phyloP scores from a whole-genome alignment of 2,888 invertebrate species.

The Drosophila nr. fundita region DNA sequence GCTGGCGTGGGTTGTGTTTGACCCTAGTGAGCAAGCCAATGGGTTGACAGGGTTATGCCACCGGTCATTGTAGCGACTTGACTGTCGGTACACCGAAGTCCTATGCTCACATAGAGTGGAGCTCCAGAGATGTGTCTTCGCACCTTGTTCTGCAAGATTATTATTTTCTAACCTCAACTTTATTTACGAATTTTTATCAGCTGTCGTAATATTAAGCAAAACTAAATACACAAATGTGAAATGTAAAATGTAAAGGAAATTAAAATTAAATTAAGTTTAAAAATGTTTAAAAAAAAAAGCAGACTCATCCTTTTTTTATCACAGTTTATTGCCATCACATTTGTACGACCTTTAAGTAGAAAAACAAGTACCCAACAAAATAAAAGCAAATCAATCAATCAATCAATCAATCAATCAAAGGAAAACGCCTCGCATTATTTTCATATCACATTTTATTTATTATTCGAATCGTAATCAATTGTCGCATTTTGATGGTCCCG shows the following conservation, averaged over 20 bases:
- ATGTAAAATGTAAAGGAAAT: not conserved
- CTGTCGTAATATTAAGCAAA: not conserved
- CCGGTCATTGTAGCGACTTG: too few species aligned
- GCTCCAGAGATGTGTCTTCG: too few species aligned
- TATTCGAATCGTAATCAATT: slow-evolving; percentile 55
- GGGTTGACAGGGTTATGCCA: too few species aligned
- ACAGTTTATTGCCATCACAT: not conserved
- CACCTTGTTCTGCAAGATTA: not conserved
- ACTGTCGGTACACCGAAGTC: too few species aligned
- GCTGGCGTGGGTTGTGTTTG: too few species aligned
- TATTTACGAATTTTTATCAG: not conserved
- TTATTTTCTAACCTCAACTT: not conserved
- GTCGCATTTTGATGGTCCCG: slow-evolving; percentile 34
- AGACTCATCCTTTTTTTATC: not conserved
- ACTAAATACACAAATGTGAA: not conserved
- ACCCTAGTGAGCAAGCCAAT: too few species aligned
- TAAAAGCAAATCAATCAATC: not conserved
- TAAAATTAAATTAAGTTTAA: not conserved
- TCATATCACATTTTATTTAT: slow-evolving; percentile 65
- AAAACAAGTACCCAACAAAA: not conserved
- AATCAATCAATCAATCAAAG: too few species aligned
- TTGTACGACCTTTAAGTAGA: not conserved
- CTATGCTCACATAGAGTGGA: too few species aligned
- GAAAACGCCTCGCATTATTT: slow-evolving; percentile 16
- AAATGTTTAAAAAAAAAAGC: not conserved